Percentiles rank a stretch among this genome's conserved stretches.
Conservation (phyloP, 1,140 invertebrate species). For the Prorops nasuta region DNA sequence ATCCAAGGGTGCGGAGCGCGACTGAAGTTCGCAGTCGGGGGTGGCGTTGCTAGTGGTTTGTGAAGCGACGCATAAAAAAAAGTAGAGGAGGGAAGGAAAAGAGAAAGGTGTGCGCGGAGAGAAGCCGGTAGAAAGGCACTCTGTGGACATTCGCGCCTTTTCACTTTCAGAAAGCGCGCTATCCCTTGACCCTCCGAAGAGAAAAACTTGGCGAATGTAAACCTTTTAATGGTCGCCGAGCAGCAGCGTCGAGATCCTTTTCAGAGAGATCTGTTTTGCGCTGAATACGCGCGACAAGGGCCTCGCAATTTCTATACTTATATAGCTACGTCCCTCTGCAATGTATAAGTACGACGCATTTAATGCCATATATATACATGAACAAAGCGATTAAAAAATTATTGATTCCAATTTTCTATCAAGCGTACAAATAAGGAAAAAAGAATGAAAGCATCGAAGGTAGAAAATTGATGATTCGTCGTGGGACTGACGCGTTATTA, state of each 20-base stretch:
- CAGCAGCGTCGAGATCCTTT: conserved; percentile 34
- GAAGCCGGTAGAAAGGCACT: conserved; percentile 28
- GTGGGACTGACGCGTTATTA: too few relatives aligned
- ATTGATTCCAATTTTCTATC: too few relatives aligned
- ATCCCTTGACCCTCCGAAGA: conserved; percentile 37
- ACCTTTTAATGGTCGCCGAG: conserved; percentile 43
- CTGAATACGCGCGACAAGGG: conserved; percentile 30
- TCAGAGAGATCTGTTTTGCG: conserved; percentile 26
- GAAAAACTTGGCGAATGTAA: conserved; percentile 31
- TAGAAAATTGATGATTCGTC: too few relatives aligned
- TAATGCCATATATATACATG: too few relatives aligned
- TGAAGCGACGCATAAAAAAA: neutral
- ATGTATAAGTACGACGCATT: too few relatives aligned
- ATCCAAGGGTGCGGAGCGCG: too few relatives aligned
- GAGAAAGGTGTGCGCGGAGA: neutral
- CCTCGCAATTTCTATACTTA: neutral
- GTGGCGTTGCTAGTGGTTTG: too few relatives aligned
- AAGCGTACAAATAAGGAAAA: too few relatives aligned
- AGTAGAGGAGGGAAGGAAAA: conserved; percentile 1
- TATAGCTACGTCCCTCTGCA: neutral
- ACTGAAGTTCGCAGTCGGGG: too few relatives aligned
- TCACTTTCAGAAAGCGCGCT: conserved; percentile 31
- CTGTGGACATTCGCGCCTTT: conserved; percentile 34
- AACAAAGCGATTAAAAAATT: too few relatives aligned
- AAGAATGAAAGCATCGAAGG: too few relatives aligned